Evolutionary conservation across 2,888 invertebrate species (phyloP).

Genomic region (Cheilosia vernalis): DNA sequence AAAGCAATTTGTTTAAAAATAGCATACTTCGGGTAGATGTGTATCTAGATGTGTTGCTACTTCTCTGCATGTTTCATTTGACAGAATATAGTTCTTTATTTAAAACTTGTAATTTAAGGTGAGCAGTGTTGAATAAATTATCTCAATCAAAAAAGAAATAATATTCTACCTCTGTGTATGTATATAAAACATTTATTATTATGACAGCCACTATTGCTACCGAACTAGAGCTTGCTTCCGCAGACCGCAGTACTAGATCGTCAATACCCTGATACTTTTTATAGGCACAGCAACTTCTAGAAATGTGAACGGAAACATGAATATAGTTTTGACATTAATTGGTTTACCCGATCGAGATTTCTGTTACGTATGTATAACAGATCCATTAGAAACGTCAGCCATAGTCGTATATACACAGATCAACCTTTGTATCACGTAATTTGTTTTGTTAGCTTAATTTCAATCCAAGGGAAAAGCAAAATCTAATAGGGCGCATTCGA

Average conservation of each 20-base stretch:
- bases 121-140: neutral
- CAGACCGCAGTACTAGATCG: neutral
- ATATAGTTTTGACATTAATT: slow-evolving; percentile 9
- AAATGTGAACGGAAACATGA: neutral
- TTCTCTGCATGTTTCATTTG: neutral
- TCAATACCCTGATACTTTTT: too few species aligned
- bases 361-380: neutral
- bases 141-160: neutral
- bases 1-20: neutral
- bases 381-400: neutral
- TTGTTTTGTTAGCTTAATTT: neutral
- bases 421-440: neutral
- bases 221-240: neutral
- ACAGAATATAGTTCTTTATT: neutral
- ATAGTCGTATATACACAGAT: neutral
- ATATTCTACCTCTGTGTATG: neutral
- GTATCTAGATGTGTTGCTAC: too few species aligned
- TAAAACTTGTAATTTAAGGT: neutral
- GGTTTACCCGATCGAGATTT: slow-evolving; percentile 10
- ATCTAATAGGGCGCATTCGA: too few species aligned
- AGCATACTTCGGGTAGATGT: neutral
- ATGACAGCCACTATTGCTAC: slow-evolving; percentile 1
- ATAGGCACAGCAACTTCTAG: neutral
- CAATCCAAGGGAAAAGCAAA: neutral
- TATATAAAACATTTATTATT: neutral